phyloP scores from a whole-genome alignment of 1,140 invertebrate genomes.

The Anastrepha ludens region DNA sequence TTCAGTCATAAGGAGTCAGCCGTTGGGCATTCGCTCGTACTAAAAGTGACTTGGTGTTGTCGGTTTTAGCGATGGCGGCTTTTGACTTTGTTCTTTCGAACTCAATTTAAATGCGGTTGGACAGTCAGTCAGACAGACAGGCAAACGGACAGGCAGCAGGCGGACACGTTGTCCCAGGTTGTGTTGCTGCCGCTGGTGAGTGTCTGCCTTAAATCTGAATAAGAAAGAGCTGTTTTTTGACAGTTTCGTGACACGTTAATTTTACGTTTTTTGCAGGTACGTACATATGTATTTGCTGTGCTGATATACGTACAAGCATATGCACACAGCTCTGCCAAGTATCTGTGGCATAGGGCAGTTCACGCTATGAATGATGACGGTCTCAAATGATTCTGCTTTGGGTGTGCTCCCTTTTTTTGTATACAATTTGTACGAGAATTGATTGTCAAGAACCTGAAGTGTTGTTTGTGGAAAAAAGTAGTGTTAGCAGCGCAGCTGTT shows the following conservation, averaged over 20 bases:
- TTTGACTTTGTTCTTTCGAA: constrained; percentile 48
- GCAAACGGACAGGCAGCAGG: constrained; percentile 12
- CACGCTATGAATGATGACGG: constrained; percentile 36
- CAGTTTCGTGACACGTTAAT: constrained; percentile 51
- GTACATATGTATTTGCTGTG: too few relatives aligned
- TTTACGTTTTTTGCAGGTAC: constrained; percentile 33
- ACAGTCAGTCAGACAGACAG: background rate
- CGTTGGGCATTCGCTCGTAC: background rate
- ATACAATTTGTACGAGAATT: background rate
- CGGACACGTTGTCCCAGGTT: constrained; percentile 16
- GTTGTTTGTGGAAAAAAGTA: too few relatives aligned
- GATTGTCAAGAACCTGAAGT: constrained; percentile 25
- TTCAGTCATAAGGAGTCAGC: constrained; percentile 21
- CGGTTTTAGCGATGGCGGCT: constrained; percentile 26
- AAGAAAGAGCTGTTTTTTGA: constrained; percentile 44
- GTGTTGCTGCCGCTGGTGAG: background rate
- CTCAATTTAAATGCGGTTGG: constrained; percentile 45
- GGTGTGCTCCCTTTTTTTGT: constrained; percentile 4
- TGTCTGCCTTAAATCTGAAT: background rate
- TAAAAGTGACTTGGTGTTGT: background rate
- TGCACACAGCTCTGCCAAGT: background rate
- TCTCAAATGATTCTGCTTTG: background rate
- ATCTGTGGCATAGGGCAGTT: constrained; percentile 8
- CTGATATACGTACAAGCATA: background rate
- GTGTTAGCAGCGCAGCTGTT: background rate